Percentiles rank a stretch among this genome's conserved stretches.
These are phyloP conservation scores for Himalopsyche anomala DNA, from an alignment of 2,888 invertebrate species.

Conservation along the genomic window DNA sequence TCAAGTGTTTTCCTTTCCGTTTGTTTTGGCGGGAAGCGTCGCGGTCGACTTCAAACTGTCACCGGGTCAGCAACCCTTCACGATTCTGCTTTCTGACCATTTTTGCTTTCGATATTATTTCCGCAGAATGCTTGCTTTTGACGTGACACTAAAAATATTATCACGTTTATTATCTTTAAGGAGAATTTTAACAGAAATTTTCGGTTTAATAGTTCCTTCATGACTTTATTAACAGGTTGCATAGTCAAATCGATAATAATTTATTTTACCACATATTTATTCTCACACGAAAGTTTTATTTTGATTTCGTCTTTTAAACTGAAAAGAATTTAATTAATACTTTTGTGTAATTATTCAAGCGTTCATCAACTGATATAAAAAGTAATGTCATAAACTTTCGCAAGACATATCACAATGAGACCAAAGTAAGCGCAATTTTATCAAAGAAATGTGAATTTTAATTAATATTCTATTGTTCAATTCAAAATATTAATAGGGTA, in stretches of 20 bases:
- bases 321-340: too few relatives aligned
- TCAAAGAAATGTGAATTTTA: too few relatives aligned
- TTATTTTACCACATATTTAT: not conserved
- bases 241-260: not conserved
- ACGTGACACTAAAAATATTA: not conserved
- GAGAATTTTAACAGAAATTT: not conserved
- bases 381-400: too few relatives aligned
- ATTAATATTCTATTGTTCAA: too few relatives aligned
- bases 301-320: too few relatives aligned
- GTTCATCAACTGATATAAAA: too few relatives aligned
- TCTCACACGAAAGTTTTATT: too few relatives aligned
- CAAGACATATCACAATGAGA: too few relatives aligned
- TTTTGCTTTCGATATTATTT: not conserved
- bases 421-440: too few relatives aligned
- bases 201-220: not conserved
- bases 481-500: too few relatives aligned
- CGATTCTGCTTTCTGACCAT: constrained; percentile 2
- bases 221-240: not conserved
- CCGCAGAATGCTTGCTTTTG: not conserved
- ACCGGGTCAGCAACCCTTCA: constrained; percentile 17
- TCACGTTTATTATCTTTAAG: not conserved
- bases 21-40: constrained; percentile 31
- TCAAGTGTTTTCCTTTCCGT: constrained; percentile 16
- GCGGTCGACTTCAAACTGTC: constrained; percentile 22
- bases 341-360: too few relatives aligned